A percentile compares a stretch with the other conserved stretches of the same genome.
These are phyloP conservation scores for Ophioninae sp. DNA, from an alignment of 2,888 invertebrate genomes.

Conservation along the genomic window DNA sequence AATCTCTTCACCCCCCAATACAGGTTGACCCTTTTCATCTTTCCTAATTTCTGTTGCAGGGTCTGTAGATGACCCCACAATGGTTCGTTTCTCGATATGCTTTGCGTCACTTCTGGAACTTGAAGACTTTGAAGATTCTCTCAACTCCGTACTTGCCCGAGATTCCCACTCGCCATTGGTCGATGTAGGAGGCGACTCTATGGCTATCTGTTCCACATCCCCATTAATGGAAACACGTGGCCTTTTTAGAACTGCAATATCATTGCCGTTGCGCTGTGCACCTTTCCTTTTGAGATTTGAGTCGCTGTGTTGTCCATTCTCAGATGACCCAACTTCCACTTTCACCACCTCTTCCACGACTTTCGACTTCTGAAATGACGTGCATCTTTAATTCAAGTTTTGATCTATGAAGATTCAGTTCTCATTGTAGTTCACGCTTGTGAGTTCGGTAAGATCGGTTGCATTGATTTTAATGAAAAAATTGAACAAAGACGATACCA, in stretches of 20 bases:
- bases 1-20: background rate
- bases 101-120: background rate
- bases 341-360: background rate
- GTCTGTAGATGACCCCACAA: background rate
- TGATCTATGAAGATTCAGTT: background rate
- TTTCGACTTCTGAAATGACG: background rate
- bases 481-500: too few species aligned
- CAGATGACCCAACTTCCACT: background rate
- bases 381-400: background rate
- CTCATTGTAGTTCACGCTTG: too few species aligned
- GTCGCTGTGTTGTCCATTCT: background rate
- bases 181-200: background rate
- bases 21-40: background rate
- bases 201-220: background rate
- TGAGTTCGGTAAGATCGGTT: too few species aligned
- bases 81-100: background rate
- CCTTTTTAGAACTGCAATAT: background rate
- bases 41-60: background rate
- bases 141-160: background rate
- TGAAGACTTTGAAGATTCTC: background rate
- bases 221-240: background rate
- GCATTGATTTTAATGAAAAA: too few species aligned
- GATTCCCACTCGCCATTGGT: background rate
- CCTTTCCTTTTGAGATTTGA: background rate
- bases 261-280: background rate